Evolutionary conservation across 2,888 invertebrate genomes (phyloP).

Genomic region (Lepidochrysops patricia): DNA sequence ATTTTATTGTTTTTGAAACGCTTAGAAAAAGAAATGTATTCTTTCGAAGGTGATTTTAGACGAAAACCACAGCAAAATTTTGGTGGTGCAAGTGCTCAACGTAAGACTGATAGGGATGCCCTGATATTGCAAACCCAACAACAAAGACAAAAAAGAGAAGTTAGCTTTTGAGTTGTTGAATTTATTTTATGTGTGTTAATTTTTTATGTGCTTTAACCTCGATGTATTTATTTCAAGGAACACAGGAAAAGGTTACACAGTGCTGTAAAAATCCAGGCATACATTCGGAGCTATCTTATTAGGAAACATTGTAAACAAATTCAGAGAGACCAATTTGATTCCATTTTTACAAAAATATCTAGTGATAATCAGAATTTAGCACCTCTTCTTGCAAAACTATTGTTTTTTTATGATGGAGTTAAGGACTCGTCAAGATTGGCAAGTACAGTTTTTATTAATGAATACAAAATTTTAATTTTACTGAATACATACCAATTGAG

Average conservation of each 20-base stretch:
- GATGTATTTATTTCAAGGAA: constrained; percentile 58
- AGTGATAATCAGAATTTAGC: constrained; percentile 60
- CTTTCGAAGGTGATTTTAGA: constrained; percentile 94
- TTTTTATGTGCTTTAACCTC: background rate
- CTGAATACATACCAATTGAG: too few species aligned
- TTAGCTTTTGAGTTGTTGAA: background rate
- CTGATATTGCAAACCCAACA: constrained; percentile 4
- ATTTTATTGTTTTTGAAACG: constrained; percentile 3
- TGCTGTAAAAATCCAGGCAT: constrained; percentile 87
- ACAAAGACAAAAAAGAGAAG: constrained; percentile 13
- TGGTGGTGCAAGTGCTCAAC: constrained; percentile 86
- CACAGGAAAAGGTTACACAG: constrained; percentile 82
- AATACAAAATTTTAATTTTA: constrained; percentile 5
- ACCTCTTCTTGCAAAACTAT: constrained; percentile 77
- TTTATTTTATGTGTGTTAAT: background rate
- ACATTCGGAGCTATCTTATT: constrained; percentile 82
- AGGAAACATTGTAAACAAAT: constrained; percentile 79
- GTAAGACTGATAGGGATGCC: constrained; percentile 78
- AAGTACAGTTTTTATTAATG: constrained; percentile 36
- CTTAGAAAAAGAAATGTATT: constrained; percentile 67
- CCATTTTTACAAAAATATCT: constrained; percentile 51
- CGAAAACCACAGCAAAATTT: constrained; percentile 91
- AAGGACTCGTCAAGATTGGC: constrained; percentile 73
- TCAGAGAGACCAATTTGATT: constrained; percentile 82
- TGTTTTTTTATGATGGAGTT: constrained; percentile 84